These are phyloP conservation scores for Teleopsis dalmanni DNA, from an alignment of 1,140 invertebrate species.

Conservation along the genomic window DNA sequence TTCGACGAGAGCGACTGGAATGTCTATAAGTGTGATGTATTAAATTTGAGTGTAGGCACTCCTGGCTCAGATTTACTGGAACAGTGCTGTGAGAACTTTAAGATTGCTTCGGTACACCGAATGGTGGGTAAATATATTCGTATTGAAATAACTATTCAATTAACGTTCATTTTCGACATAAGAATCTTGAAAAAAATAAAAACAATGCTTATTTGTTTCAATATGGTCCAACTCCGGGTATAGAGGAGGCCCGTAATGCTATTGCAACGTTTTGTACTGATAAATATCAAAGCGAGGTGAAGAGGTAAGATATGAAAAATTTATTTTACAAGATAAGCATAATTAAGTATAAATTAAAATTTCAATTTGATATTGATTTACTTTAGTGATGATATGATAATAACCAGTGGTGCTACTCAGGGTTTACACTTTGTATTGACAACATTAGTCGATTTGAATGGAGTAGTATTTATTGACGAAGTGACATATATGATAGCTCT, in stretches of 20 bases:
- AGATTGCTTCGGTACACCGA: constrained; percentile 46
- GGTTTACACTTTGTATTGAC: constrained; percentile 54
- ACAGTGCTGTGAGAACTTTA: constrained; percentile 45
- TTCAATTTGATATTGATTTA: constrained; percentile 11
- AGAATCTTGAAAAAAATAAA: constrained; percentile 45
- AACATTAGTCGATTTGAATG: constrained; percentile 51
- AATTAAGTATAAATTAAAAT: no score
- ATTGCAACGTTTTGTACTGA: constrained; percentile 47
- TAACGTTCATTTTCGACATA: constrained; percentile 5
- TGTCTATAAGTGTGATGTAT: constrained; percentile 46
- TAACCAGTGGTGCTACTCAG: constrained; percentile 58
- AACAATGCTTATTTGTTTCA: constrained; percentile 50
- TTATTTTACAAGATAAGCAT: background rate
- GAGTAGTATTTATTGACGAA: constrained; percentile 59
- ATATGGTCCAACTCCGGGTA: constrained; percentile 49
- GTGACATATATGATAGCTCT: constrained; percentile 61
- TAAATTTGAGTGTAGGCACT: constrained; percentile 50
- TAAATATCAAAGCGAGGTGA: constrained; percentile 46
- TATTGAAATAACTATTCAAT: background rate
- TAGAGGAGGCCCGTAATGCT: constrained; percentile 48
- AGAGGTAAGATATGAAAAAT: constrained; percentile 25
- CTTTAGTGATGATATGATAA: constrained; percentile 52
- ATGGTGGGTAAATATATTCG: constrained; percentile 35
- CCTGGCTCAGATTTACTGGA: constrained; percentile 50
- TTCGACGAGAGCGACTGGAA: constrained; percentile 48